These are phyloP conservation scores for Agapornis canus DNA, from an alignment of 2,797 vertebrate species.

Conservation along the genomic window DNA sequence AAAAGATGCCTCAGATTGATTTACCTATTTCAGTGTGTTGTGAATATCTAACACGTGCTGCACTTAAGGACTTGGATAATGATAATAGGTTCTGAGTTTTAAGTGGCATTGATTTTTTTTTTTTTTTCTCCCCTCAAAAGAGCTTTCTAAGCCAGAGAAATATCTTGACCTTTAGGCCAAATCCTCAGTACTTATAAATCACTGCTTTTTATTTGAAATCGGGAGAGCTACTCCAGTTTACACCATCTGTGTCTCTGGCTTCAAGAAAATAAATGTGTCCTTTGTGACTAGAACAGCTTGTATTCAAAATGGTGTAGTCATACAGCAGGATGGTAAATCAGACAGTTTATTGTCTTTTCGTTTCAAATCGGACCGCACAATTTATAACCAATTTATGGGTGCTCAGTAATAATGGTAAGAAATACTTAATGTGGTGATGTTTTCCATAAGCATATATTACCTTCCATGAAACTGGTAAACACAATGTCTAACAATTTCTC, in stretches of 20 bases:
- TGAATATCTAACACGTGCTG: not conserved
- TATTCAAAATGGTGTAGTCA: constrained; percentile 35
- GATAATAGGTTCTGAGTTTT: constrained; percentile 27
- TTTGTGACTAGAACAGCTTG: constrained; percentile 44
- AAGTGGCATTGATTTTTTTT: constrained; percentile 40
- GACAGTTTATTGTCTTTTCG: not conserved
- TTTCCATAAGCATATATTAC: not conserved
- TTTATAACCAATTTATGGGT: not conserved
- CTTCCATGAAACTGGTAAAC: not conserved
- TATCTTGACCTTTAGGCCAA: constrained; percentile 53
- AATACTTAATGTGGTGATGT: not conserved
- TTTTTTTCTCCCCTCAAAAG: not conserved
- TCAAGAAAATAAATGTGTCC: constrained; percentile 33
- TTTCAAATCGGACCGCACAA: not conserved
- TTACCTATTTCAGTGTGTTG: not conserved
- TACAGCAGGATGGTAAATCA: not conserved
- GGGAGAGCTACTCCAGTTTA: not conserved
- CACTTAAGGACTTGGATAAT: not conserved
- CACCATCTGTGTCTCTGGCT: constrained; percentile 29
- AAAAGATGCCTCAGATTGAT: not conserved
- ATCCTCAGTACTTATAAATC: constrained; percentile 38
- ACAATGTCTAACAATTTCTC: not conserved
- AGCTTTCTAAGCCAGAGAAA: constrained; percentile 21
- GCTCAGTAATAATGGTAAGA: constrained; percentile 6
- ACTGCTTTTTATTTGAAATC: not conserved